A percentile compares a stretch with the other conserved stretches of the same genome.
phyloP scores from a whole-genome alignment of 2,113 vertebrate genomes.

The Anhinga anhinga region DNA sequence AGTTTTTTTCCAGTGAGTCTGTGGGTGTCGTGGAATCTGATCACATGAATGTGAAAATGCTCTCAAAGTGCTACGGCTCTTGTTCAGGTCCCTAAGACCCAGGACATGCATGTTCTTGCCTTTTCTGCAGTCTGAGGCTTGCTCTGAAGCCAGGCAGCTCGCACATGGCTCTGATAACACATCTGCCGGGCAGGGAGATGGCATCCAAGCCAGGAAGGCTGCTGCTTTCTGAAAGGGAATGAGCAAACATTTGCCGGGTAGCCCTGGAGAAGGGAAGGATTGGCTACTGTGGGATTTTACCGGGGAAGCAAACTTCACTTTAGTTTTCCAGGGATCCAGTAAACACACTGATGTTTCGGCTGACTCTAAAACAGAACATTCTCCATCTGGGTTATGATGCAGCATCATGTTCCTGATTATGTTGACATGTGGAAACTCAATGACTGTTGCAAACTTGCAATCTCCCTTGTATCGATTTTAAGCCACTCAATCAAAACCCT shows the following conservation, averaged over 20 bases:
- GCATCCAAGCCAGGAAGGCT: background rate
- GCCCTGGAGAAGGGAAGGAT: background rate
- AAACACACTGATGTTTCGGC: rapidly evolving
- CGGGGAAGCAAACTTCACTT: background rate
- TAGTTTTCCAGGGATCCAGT: background rate
- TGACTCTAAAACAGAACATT: background rate
- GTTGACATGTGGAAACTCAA: background rate
- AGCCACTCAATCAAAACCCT: background rate
- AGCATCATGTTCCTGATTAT: background rate
- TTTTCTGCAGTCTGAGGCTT: background rate
- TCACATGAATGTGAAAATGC: background rate
- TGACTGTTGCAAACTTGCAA: background rate
- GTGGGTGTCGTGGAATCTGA: background rate
- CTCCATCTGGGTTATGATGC: background rate
- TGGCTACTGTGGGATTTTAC: background rate
- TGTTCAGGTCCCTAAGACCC: background rate
- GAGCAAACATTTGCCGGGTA: background rate
- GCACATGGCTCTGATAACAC: rapidly evolving
- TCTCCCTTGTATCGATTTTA: background rate
- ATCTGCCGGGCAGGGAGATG: background rate
- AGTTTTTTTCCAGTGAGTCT: background rate
- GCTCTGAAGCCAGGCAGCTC: background rate
- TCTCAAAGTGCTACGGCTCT: background rate
- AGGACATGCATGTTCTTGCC: background rate
- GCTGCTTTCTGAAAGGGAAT: background rate